Evolutionary conservation across 2,888 invertebrate genomes (phyloP), one percentile per base, ranked within the genome.

Genomic region (Eupsilia transversa): DNA sequence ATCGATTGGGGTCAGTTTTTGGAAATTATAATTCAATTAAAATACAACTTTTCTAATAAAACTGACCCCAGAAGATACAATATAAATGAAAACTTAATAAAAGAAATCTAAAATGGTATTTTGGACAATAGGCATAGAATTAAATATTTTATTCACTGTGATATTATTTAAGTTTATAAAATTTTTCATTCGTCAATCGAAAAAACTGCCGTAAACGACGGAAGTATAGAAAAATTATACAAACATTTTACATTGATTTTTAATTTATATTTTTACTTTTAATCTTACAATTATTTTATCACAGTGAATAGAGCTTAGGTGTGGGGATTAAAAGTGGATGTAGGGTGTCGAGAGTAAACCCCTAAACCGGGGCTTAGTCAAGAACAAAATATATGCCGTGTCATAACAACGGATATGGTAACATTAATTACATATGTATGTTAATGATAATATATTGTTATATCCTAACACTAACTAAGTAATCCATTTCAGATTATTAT

Each of bases 231-330:
- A 82, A 85, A 86, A 84, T 82, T 82, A 83, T 82, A 79, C 67
- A 81, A 84, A 82, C 76, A 38, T 78, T 83, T 77, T 68, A 82
- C 76, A 59, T 73, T 76, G 82, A 78, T 81, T 77, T 80, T 82
- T 74, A 80, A 85, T 83, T 87, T 84, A 88, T 85, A 82, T 77
- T 82, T 75, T 77, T 82, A 80, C 77, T 88, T 85, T 83, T 84
- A 76, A 77, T 80, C 83, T 87, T 87, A 87, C 76, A 86, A 83
- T 82, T 87, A 88, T 86, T 89, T 91, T 92, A 94, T 94, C 94
- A 94, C 94, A 94, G 94, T 94, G 94, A 94, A 94, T 91, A 91
- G 89, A 92, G 89, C 86, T 88, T 90, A 91, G 86, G 87, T 84
- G 82, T 77, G 81, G 85, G 86, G 76, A 69, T 81, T 71, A 80